Base-by-base conservation (phyloP, 2,797 vertebrate genomes). In the Tragopan temminckii region DNA sequence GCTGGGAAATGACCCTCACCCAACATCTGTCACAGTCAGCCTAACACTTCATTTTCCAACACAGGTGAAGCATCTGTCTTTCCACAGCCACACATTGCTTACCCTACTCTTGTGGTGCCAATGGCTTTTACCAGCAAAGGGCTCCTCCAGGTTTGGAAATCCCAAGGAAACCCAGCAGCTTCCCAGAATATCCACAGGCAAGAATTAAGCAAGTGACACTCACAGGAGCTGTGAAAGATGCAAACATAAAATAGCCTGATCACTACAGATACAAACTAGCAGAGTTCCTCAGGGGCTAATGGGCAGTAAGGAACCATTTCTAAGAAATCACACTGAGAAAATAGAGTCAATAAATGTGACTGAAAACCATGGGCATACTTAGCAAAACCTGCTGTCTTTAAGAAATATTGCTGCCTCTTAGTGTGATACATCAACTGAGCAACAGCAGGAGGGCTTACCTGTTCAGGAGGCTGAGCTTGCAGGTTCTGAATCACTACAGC, bases 141-240 rank as follows among this genome's bases (percentile, higher is more conserved):
- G 8, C 11, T 35, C 7, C 15, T 64, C 20, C 7, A 5, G 19
- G 9, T 20, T 15, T 55, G 61, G 46, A 90, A 48, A 38, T 58
- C 25, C 21, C 63, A 64, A 31, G 11, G 3, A 64, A 80, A 71
- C 12, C 36, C 29, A 50, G 31, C 45, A 84, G 20, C 63, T 89
- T 59, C 61, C 55, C 75, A 46, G 4, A 40, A 74, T 35, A 6
- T 13, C 35, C 42, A 31, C 31, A 67, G 33, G 33, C 11, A 40
- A 31, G 27, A 89, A 79, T 76, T 9, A 12, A 33, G 20, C 25
- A 29, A 81, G 45, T 9, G 19, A 81, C 67, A n/a, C 24, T n/a
- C 8, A 1, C 0, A 0, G 23, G 23, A 8, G 16, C 23, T 80
- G 15, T 38, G 29, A 89, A 87, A 66, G 1, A 40, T 16, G 36